Percentiles rank a stretch among this genome's conserved stretches.
Evolutionary conservation across 2,113 vertebrate genomes (phyloP).

Genomic region (Terrapene triunguis): DNA sequence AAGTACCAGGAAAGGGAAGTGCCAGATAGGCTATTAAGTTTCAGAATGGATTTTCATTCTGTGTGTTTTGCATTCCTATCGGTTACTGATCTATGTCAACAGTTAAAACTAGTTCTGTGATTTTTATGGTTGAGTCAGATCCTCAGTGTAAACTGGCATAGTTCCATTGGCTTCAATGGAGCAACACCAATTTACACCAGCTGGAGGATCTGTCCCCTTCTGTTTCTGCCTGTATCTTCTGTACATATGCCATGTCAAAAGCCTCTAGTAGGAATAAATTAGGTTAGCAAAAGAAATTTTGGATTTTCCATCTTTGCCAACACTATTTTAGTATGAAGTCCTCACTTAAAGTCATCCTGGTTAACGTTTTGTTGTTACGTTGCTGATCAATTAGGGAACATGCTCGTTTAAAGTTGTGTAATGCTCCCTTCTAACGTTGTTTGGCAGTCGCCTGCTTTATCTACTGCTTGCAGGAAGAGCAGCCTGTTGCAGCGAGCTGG

Average conservation of each 20-base stretch:
- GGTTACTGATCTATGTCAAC: neutral
- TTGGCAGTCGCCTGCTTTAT: too few species aligned
- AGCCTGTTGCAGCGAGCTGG: too few species aligned
- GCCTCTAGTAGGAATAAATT: neutral
- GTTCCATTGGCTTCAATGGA: neutral
- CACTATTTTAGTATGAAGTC: neutral
- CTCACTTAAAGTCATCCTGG: too few species aligned
- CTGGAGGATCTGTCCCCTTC: neutral
- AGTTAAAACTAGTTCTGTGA: neutral
- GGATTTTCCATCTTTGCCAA: neutral
- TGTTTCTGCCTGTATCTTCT: neutral
- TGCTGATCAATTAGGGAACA: too few species aligned
- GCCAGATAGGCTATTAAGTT: neutral
- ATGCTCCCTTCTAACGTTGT: too few species aligned
- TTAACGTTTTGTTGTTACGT: too few species aligned
- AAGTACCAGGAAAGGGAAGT: neutral
- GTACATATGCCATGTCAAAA: neutral
- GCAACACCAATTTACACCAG: neutral
- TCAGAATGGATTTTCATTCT: neutral
- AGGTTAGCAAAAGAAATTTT: neutral
- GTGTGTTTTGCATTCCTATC: neutral
- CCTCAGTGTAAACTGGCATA: neutral
- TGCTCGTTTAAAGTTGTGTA: too few species aligned
- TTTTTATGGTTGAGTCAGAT: neutral
- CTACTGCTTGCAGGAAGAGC: too few species aligned